Percentiles rank a stretch among this genome's conserved stretches.
Evolutionary conservation across 2,797 vertebrate genomes (phyloP).

Genomic region (Leptodactylus fallax): DNA sequence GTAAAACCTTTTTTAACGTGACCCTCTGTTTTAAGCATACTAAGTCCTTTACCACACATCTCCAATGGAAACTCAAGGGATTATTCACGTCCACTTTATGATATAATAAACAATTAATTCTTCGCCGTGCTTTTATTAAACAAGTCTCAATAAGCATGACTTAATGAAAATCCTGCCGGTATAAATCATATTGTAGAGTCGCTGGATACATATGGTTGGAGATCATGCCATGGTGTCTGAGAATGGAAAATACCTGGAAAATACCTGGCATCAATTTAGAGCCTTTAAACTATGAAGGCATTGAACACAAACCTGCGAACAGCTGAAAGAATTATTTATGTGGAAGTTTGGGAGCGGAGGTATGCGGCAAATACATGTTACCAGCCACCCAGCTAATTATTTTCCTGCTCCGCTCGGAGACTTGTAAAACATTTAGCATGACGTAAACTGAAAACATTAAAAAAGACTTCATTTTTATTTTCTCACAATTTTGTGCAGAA

Average conservation of each 20-base stretch:
- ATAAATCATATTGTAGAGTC: conserved; percentile 31
- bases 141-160: conserved; percentile 11
- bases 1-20: background rate
- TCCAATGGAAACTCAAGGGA: background rate
- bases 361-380: conserved; percentile 72
- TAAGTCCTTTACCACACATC: background rate
- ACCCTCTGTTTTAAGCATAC: background rate
- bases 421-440: conserved; percentile 70
- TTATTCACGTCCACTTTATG: conserved; percentile 13
- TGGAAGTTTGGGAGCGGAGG: conserved; percentile 76
- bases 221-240: conserved; percentile 22
- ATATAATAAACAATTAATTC: conserved; percentile 15
- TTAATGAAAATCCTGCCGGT: conserved; percentile 31
- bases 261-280: conserved; percentile 76
- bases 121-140: conserved; percentile 28
- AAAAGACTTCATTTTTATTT: conserved; percentile 57
- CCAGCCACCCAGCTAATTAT: conserved; percentile 73
- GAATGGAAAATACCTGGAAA: conserved; percentile 75
- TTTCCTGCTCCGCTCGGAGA: conserved; percentile 73
- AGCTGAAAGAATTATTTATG: conserved; percentile 80
- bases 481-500: conserved; percentile 45
- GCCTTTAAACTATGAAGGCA: conserved; percentile 77
- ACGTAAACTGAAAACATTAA: conserved; percentile 67
- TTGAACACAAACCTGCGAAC: conserved; percentile 73
- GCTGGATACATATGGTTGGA: conserved; percentile 22